phyloP scores from a whole-genome alignment of 2,888 invertebrate species.

The Gymnosoma rotundatum region DNA sequence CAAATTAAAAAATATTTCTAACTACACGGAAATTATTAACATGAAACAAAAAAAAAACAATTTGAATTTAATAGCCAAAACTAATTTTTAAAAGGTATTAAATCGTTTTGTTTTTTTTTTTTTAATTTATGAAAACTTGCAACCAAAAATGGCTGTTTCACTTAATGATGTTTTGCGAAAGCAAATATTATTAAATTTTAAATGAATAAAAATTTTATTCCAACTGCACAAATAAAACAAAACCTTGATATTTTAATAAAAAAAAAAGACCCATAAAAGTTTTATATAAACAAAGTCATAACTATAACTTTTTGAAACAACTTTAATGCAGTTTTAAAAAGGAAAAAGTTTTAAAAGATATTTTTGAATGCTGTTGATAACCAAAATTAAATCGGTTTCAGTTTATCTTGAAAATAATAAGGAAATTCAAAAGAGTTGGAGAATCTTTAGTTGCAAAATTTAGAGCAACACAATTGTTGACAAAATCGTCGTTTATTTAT shows the following conservation, averaged over 20 bases:
- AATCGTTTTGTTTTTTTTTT: too few relatives aligned
- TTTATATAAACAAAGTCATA: neutral
- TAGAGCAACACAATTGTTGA: neutral
- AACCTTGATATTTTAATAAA: constrained; percentile 22
- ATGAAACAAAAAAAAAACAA: too few relatives aligned
- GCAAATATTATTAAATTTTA: neutral
- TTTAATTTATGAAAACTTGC: neutral
- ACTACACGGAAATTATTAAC: neutral
- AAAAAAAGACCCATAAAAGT: neutral
- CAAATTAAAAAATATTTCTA: neutral
- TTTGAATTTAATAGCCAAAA: too few relatives aligned
- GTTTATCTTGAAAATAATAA: too few relatives aligned
- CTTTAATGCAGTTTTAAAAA: neutral
- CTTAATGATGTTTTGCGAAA: constrained; percentile 10
- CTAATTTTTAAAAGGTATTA: too few relatives aligned
- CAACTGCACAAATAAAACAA: constrained; percentile 16
- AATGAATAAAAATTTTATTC: constrained; percentile 4
- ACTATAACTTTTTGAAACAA: too few relatives aligned
- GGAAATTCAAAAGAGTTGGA: too few relatives aligned
- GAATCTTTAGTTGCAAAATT: neutral
- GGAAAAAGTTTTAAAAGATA: neutral
- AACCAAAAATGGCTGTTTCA: constrained; percentile 9
- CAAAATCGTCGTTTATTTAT: neutral
- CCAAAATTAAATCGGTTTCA: too few relatives aligned
- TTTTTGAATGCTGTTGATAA: too few relatives aligned